A percentile compares a stretch with the other conserved stretches of the same genome.
These are phyloP conservation scores for Augochlorella aurata DNA, from an alignment of 2,888 invertebrate genomes.

Conservation along the genomic window DNA sequence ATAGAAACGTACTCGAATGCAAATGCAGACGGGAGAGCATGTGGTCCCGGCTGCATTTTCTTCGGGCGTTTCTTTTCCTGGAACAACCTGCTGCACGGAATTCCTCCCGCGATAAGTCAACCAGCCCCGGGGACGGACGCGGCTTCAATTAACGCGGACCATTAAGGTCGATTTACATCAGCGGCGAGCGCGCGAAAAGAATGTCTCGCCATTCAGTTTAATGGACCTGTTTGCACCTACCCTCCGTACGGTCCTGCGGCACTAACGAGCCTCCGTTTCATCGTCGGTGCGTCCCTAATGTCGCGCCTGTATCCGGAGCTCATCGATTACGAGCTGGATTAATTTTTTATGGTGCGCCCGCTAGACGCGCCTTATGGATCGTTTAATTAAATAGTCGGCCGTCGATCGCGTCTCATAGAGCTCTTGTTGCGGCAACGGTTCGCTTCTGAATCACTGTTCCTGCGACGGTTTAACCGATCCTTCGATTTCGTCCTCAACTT, in stretches of 20 bases:
- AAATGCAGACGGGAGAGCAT: constrained; percentile 26
- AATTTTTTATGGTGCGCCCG: neutral
- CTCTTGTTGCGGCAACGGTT: neutral
- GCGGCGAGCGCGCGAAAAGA: constrained; percentile 65
- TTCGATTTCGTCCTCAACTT: no score
- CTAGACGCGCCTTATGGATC: constrained; percentile 13
- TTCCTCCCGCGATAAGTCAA: constrained; percentile 66
- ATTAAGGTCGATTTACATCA: constrained; percentile 70
- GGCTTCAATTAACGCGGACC: constrained; percentile 70
- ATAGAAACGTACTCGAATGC: constrained; percentile 27
- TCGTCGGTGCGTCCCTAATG: constrained; percentile 19
- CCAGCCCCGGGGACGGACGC: constrained; percentile 53
- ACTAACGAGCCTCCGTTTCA: constrained; percentile 59
- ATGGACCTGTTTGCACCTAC: constrained; percentile 72
- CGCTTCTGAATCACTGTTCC: no score
- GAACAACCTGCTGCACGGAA: constrained; percentile 58
- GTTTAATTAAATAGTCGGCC: constrained; percentile 5
- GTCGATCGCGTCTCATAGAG: neutral
- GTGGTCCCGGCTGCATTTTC: constrained; percentile 26
- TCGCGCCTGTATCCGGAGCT: constrained; percentile 24
- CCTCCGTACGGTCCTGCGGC: constrained; percentile 53
- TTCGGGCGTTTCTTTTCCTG: constrained; percentile 44
- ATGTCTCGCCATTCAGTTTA: constrained; percentile 65
- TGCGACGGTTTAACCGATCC: no score
- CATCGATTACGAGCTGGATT: constrained; percentile 43